Evolutionary conservation across 2,113 vertebrate genomes (phyloP).

Genomic region (Eudyptes chrysolophus): DNA sequence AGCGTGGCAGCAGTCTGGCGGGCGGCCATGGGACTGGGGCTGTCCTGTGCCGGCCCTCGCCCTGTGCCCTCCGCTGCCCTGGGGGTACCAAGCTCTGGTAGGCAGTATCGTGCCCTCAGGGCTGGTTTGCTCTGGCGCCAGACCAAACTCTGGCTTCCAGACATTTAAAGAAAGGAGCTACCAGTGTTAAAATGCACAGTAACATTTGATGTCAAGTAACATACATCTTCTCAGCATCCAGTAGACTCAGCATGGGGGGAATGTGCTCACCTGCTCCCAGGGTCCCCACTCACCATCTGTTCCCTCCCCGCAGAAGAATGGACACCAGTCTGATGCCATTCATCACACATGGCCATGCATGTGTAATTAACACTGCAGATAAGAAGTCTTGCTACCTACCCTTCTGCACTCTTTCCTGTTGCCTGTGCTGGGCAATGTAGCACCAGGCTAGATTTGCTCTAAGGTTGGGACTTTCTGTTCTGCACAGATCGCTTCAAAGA

Average conservation of each 20-base stretch:
- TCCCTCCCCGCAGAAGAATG: neutral
- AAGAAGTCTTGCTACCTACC: neutral
- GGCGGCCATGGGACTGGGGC: fast-evolving
- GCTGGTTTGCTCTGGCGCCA: neutral
- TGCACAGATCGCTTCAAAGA: neutral
- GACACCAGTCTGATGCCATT: neutral
- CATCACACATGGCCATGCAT: neutral
- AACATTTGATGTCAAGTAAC: neutral
- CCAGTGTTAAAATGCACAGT: neutral
- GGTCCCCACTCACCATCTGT: neutral
- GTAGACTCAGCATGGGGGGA: neutral
- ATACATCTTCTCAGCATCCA: neutral
- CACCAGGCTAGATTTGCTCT: neutral
- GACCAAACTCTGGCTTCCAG: neutral
- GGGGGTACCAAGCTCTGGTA: neutral
- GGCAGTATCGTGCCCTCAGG: fast-evolving
- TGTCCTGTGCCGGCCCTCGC: neutral
- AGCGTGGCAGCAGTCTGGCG: fast-evolving
- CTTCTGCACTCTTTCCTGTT: neutral
- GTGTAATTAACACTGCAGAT: neutral
- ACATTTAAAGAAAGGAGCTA: neutral
- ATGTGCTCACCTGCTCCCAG: neutral
- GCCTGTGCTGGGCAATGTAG: neutral
- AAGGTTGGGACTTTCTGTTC: neutral
- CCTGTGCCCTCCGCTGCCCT: fast-evolving